Conservation (phyloP, 2,888 invertebrate species). For the Drosophila neonasuta region DNA sequence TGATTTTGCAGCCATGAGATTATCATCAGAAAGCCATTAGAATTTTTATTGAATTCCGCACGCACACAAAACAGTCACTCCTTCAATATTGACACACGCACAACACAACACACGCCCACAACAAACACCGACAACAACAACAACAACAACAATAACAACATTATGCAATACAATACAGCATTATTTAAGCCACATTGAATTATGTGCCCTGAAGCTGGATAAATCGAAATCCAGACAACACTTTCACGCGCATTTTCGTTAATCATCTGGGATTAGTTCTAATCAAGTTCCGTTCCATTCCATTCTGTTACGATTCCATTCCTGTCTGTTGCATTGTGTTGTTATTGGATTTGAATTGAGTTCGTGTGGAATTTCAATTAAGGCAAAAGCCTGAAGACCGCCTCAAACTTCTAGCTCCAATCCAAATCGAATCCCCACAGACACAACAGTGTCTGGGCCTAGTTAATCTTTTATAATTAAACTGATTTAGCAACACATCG, state of each 20-base stretch:
- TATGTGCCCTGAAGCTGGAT: slow-evolving; percentile 55
- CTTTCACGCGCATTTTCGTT: slow-evolving; percentile 73
- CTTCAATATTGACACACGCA: slow-evolving; percentile 48
- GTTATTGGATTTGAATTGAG: slow-evolving; percentile 72
- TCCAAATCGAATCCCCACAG: slow-evolving; percentile 6
- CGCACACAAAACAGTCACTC: slow-evolving; percentile 50
- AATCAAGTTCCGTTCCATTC: slow-evolving; percentile 61
- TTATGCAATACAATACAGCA: slow-evolving; percentile 16
- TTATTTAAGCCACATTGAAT: slow-evolving; percentile 63
- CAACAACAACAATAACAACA: slow-evolving; percentile 18
- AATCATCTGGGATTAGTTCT: slow-evolving; percentile 72
- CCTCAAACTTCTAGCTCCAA: neutral
- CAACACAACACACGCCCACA: slow-evolving; percentile 18
- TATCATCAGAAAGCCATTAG: slow-evolving; percentile 79
- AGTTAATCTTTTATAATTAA: slow-evolving; percentile 78
- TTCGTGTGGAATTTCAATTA: slow-evolving; percentile 72
- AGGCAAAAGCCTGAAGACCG: slow-evolving; percentile 25
- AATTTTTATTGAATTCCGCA: slow-evolving; percentile 79
- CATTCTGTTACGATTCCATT: neutral
- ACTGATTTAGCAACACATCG: slow-evolving; percentile 59
- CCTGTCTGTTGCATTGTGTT: slow-evolving; percentile 50
- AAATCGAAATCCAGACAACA: slow-evolving; percentile 54
- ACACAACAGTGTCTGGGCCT: slow-evolving; percentile 25
- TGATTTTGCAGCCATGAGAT: slow-evolving; percentile 75
- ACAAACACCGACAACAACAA: slow-evolving; percentile 11